These are phyloP conservation scores for Noctua fimbriata DNA, from an alignment of 2,888 invertebrate genomes.

Conservation along the genomic window DNA sequence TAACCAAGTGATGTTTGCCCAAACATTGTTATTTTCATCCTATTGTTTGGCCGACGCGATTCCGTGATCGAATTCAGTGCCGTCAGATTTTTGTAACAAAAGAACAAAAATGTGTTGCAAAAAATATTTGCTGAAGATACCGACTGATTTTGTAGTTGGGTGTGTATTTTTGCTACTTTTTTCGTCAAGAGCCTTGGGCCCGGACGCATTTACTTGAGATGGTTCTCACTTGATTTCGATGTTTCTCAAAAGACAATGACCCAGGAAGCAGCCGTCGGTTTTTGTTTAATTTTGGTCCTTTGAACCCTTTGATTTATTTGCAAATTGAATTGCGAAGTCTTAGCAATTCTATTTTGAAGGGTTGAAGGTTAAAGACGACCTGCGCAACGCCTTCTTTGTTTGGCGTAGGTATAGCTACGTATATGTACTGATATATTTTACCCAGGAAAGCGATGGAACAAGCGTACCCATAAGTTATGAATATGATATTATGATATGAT, in stretches of 20 bases:
- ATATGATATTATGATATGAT: no score
- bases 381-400: background rate
- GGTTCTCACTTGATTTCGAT: slow-evolving; percentile 29
- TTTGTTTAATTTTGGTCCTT: slow-evolving; percentile 51
- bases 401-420: background rate
- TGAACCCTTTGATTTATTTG: slow-evolving; percentile 43
- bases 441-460: background rate
- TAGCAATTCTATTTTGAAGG: slow-evolving; percentile 27
- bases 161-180: slow-evolving; percentile 45
- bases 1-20: slow-evolving; percentile 72
- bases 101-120: slow-evolving; percentile 64
- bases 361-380: background rate
- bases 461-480: no score
- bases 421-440: background rate
- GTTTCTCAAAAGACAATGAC: slow-evolving; percentile 44
- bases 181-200: slow-evolving; percentile 57
- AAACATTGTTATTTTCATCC: slow-evolving; percentile 76
- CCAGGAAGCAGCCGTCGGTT: slow-evolving; percentile 50
- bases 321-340: slow-evolving; percentile 48
- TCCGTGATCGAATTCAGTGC: slow-evolving; percentile 80
- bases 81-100: slow-evolving; percentile 82
- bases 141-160: slow-evolving; percentile 58
- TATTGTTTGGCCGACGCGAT: slow-evolving; percentile 75
- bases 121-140: slow-evolving; percentile 71
- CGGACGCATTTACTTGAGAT: slow-evolving; percentile 31